These are phyloP conservation scores for Rapana venosa DNA, from an alignment of 2,888 invertebrate genomes.

Conservation along the genomic window DNA sequence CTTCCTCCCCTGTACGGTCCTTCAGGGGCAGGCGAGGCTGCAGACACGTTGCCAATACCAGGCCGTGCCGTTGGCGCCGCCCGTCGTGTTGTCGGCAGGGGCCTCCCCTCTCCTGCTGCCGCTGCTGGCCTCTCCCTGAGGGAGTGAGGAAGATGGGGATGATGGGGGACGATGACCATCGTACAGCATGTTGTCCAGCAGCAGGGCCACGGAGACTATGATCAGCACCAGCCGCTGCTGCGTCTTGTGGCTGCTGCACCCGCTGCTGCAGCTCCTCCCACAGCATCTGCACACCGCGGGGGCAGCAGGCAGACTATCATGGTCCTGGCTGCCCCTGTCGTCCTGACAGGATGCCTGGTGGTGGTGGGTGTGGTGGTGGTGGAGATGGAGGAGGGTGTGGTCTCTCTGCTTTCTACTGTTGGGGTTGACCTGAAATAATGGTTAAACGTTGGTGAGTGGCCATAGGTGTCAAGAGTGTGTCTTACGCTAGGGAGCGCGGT, in stretches of 20 bases:
- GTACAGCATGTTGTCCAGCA: slow-evolving; percentile 99
- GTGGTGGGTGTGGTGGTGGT: not conserved
- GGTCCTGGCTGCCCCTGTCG: not conserved
- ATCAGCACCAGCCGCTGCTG: slow-evolving; percentile 95
- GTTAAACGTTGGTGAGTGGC: too few species aligned
- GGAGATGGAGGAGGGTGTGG: not conserved
- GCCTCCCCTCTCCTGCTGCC: too few species aligned
- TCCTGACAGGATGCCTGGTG: not conserved
- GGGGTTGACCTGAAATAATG: too few species aligned
- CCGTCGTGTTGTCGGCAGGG: not conserved
- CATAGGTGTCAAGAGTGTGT: too few species aligned
- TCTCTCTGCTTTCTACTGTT: too few species aligned
- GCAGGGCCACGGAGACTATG: slow-evolving; percentile 96
- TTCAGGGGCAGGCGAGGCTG: not conserved
- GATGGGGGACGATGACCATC: slow-evolving; percentile 99
- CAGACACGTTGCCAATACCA: not conserved
- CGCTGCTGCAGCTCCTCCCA: slow-evolving; percentile 78
- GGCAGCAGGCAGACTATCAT: not conserved
- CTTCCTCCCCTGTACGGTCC: slow-evolving; percentile 87
- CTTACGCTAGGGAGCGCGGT: too few species aligned
- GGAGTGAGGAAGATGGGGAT: slow-evolving; percentile 93
- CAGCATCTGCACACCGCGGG: slow-evolving; percentile 18
- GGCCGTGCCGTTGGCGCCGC: not conserved
- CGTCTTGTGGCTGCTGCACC: slow-evolving; percentile 91
- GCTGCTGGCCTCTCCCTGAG: not conserved